A percentile compares a stretch with the other conserved stretches of the same genome.
These are phyloP conservation scores for Schizaphis graminum DNA, from an alignment of 2,888 invertebrate genomes.

Conservation along the genomic window DNA sequence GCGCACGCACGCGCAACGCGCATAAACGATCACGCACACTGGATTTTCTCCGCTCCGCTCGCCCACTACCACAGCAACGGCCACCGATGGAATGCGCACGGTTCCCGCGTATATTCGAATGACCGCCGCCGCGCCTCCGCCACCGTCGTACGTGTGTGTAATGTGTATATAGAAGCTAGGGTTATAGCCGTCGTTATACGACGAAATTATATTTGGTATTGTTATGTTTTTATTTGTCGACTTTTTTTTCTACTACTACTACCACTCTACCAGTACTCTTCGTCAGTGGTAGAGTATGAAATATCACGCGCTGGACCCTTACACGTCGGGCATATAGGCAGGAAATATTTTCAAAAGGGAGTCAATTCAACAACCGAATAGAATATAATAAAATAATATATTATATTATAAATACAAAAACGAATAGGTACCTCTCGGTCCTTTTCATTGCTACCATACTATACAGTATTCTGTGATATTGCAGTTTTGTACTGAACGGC, in stretches of 20 bases:
- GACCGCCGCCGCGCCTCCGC: not conserved
- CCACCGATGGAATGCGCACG: constrained; percentile 9
- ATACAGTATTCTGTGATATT: not conserved
- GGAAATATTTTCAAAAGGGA: not conserved
- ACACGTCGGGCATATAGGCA: not conserved
- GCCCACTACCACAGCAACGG: not conserved
- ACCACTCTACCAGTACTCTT: not conserved
- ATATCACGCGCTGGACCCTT: not conserved
- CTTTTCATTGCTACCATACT: not conserved
- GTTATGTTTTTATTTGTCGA: not conserved
- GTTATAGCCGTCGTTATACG: not conserved
- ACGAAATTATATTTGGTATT: too few relatives aligned
- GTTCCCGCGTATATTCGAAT: constrained; percentile 53
- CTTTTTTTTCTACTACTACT: not conserved
- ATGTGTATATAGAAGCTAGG: not conserved
- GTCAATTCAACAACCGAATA: not conserved
- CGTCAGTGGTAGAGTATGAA: not conserved
- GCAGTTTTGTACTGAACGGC: not conserved
- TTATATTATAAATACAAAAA: not conserved
- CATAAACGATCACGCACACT: not conserved
- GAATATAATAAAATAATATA: not conserved
- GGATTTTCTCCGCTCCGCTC: not conserved
- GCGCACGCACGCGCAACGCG: not conserved
- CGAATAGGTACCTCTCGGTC: not conserved
- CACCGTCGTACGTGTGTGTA: not conserved